These are phyloP conservation scores for Ophion ventricosus DNA, from an alignment of 2,888 invertebrate species.

Conservation along the genomic window DNA sequence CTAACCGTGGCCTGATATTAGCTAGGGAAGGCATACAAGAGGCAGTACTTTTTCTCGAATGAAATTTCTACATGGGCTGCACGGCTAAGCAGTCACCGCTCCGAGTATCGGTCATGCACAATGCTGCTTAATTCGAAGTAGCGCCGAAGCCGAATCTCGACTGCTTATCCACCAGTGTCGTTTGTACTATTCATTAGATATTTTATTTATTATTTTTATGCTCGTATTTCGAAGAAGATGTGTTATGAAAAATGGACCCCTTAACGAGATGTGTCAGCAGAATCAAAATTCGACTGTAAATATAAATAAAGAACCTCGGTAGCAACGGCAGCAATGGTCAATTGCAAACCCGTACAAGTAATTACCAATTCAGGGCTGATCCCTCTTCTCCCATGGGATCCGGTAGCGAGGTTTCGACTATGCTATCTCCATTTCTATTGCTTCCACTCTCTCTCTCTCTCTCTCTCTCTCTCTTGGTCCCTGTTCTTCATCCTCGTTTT, in stretches of 20 bases:
- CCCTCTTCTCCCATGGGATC: constrained; percentile 27
- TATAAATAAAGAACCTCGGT: neutral
- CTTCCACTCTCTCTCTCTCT: neutral
- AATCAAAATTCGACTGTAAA: constrained; percentile 5
- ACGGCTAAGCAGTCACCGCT: too few relatives aligned
- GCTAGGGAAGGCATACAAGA: too few relatives aligned
- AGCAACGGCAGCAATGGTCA: constrained; percentile 16
- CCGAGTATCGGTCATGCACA: too few relatives aligned
- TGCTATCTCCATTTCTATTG: constrained; percentile 14
- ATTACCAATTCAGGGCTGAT: constrained; percentile 55
- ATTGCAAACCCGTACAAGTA: constrained; percentile 43
- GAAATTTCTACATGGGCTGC: too few relatives aligned
- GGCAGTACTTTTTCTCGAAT: too few relatives aligned
- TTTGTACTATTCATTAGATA: neutral
- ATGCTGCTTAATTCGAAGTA: too few relatives aligned
- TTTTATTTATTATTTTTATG: neutral
- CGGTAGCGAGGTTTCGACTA: neutral
- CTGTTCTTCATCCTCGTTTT: constrained; percentile 51
- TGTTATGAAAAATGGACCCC: neutral
- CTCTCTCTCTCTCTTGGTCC: constrained; percentile 21
- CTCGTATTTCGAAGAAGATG: neutral
- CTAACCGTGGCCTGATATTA: too few relatives aligned
- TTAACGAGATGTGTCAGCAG: neutral
- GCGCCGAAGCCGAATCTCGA: too few relatives aligned
- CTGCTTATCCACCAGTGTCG: too few relatives aligned